Percentiles rank a stretch among this genome's conserved stretches.
phyloP scores from a whole-genome alignment of 2,888 invertebrate species.

The Myopa testacea region DNA sequence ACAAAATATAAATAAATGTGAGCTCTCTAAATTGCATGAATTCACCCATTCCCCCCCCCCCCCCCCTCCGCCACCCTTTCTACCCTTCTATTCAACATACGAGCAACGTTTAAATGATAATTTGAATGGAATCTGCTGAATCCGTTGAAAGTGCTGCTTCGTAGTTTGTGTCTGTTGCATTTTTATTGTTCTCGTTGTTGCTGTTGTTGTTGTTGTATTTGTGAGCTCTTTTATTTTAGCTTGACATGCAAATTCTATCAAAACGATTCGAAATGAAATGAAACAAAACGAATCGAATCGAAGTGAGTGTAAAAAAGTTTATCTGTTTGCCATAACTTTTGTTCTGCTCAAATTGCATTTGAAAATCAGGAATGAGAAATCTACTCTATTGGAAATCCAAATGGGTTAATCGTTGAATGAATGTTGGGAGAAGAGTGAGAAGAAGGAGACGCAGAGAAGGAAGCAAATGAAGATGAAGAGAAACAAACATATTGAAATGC shows the following conservation, averaged over 20 bases:
- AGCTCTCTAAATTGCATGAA: no score
- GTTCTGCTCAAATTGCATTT: not conserved
- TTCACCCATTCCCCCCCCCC: not conserved
- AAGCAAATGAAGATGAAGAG: no score
- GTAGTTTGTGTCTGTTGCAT: not conserved
- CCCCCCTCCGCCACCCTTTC: not conserved
- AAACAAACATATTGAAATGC: no score
- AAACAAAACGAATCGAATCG: not conserved
- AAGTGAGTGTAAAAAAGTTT: no score
- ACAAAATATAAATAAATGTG: no score
- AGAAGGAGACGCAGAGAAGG: not conserved
- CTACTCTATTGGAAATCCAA: not conserved
- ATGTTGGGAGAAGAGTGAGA: not conserved
- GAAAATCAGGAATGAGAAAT: not conserved
- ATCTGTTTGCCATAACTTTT: not conserved
- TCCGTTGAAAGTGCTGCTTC: not conserved
- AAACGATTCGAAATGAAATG: not conserved
- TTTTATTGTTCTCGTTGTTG: not conserved
- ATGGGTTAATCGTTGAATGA: not conserved
- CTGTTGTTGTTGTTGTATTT: not conserved
- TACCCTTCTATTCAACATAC: not conserved
- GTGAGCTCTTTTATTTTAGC: not conserved
- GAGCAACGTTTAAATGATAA: not conserved
- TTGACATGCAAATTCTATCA: constrained; percentile 14
- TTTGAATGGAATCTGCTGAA: not conserved